These are phyloP conservation scores for Ectobius pallidus DNA, from an alignment of 2,888 invertebrate species.

Conservation along the genomic window DNA sequence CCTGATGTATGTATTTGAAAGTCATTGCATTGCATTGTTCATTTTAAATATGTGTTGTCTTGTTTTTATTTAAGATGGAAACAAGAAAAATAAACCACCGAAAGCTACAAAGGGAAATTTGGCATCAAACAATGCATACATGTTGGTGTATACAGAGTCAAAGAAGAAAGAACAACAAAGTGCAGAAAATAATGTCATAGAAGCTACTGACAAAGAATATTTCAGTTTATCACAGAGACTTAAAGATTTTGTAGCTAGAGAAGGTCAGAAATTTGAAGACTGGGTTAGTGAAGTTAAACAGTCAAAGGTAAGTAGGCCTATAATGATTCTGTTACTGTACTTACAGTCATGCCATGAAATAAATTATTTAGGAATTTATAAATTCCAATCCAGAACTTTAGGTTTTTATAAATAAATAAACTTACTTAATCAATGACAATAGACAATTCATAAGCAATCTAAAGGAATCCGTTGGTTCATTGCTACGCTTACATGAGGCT, in stretches of 20 bases:
- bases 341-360: background rate
- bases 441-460: no score
- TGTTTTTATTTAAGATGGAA: constrained; percentile 12
- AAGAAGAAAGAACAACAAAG: background rate
- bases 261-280: constrained; percentile 54
- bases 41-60: no score
- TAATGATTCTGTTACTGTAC: background rate
- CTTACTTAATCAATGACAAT: no score
- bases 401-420: no score
- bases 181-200: background rate
- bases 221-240: constrained; percentile 48
- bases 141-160: constrained; percentile 10
- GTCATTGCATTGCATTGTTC: no score
- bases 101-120: constrained; percentile 56
- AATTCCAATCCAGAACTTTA: no score
- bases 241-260: constrained; percentile 50
- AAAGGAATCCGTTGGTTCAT: no score
- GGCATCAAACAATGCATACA: constrained; percentile 57
- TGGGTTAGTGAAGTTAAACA: constrained; percentile 46
- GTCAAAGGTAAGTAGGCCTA: constrained; percentile 7
- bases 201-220: background rate
- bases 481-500: no score
- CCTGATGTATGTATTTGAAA: no score
- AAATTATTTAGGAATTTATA: no score
- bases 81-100: constrained; percentile 50